Base-by-base conservation (phyloP, 2,888 invertebrate species). In the Plagodis pulveraria region DNA sequence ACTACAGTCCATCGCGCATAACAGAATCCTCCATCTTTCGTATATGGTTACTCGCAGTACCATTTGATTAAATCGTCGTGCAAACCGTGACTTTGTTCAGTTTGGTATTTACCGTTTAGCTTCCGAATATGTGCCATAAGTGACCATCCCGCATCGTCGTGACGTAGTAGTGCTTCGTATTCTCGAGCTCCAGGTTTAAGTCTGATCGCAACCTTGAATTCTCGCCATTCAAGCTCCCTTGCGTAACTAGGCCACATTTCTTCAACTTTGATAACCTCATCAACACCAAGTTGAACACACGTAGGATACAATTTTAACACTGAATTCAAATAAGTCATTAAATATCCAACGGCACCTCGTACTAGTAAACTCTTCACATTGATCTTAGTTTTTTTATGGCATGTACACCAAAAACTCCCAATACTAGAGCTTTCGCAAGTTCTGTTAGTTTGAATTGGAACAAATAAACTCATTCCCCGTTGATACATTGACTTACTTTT, bases 381-480 rank as follows among this genome's bases (percentile, higher is more conserved):
- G 10, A 55, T 36, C 22, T 49, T 44, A n/a, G 6, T 43, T 33
- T n/a, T 60, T 93, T 91, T 76, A 95, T 95, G 95, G 70, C 98
- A 98, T 38, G 96, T 95, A 83, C 98, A 98, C 95, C 96, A 97
- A 77, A 96, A 95, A 9, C 94, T 94, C 0, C 94, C 93, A 47
- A 98, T 96, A 0, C 91, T 94, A 0, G 97, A 97, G 64, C 93
- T 88, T 48, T 93, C 86, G 78, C 98, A 98, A 0, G 95, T 96
- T 53, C 98, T 91, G 41, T 93, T 89, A 34, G 78, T 78, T 0
- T 96, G 95, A 52, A 98, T 93, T 0, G 94, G 93, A 36, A 94
- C 82, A 77, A 98, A 97, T 48, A 97, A 91, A 78, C 97, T 97
- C 8, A 95, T 94, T 0, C 95, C 95, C 42, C 95, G 87, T 0